Evolutionary conservation across 2,797 vertebrate species (phyloP).

Genomic region (Hyperoplus immaculatus): DNA sequence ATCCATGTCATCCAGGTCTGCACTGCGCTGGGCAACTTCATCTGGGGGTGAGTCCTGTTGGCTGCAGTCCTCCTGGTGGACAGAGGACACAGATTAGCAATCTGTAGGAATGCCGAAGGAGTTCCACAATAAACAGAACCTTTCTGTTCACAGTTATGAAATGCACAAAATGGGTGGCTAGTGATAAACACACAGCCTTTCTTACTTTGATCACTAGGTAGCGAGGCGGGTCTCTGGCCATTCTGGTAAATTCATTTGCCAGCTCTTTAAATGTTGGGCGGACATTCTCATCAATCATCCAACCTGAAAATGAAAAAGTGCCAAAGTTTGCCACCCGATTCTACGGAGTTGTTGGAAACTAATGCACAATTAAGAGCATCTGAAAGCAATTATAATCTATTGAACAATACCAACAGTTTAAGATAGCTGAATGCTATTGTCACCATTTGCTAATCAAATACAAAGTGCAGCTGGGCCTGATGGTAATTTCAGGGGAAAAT

Average conservation of each 20-base stretch:
- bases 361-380: not conserved
- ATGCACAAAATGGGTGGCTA: not conserved
- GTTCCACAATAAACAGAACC: not conserved
- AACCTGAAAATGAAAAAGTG: conserved; percentile 82
- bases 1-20: conserved; percentile 87
- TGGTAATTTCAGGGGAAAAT: no score
- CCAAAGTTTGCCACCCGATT: not conserved
- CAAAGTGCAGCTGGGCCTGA: not conserved
- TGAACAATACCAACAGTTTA: not conserved
- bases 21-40: conserved; percentile 83
- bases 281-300: conserved; percentile 98
- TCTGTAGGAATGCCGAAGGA: not conserved
- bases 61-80: conserved; percentile 77
- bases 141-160: not conserved
- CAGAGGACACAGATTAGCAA: conserved; percentile 6
- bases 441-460: not conserved
- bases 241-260: conserved; percentile 95
- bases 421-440: not conserved
- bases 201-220: conserved; percentile 95
- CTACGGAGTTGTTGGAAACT: not conserved
- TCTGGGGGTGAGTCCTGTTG: conserved; percentile 77
- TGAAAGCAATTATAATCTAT: not conserved
- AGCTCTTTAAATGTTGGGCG: conserved; percentile 97
- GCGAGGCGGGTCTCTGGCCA: conserved; percentile 95
- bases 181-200: not conserved